Conservation (phyloP, 2,797 vertebrate species). For the Anomalospiza imberbis region DNA sequence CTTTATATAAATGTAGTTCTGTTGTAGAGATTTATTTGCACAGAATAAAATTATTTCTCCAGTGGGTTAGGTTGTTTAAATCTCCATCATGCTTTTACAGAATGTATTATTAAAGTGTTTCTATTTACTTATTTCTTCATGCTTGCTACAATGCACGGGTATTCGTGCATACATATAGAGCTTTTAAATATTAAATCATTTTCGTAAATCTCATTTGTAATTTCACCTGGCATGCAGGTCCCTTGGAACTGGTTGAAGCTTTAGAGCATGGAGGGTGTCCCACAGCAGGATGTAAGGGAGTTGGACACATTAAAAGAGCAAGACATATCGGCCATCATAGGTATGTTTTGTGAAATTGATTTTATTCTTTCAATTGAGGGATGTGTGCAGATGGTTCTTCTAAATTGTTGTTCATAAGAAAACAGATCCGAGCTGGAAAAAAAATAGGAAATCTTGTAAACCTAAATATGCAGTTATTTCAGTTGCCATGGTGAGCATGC, state of each 20-base stretch:
- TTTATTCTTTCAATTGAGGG: not conserved
- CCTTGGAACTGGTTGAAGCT: slow-evolving; percentile 79
- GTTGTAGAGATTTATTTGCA: not conserved
- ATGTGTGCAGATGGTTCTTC: not conserved
- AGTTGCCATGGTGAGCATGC: slow-evolving; percentile 61
- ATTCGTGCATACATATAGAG: not conserved
- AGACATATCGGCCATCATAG: slow-evolving; percentile 82
- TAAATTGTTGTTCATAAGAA: not conserved
- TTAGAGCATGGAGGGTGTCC: slow-evolving; percentile 81
- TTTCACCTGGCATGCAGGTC: slow-evolving; percentile 59
- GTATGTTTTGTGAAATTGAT: slow-evolving; percentile 62
- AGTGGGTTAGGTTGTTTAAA: not conserved
- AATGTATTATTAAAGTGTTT: not conserved
- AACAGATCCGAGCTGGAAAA: not conserved
- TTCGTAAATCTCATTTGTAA: not conserved
- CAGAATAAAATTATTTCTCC: not conserved
- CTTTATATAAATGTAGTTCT: not conserved
- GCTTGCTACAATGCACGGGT: not conserved
- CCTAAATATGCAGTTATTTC: slow-evolving; percentile 19
- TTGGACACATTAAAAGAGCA: slow-evolving; percentile 83
- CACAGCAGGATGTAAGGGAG: slow-evolving; percentile 81
- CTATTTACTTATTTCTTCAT: not conserved
- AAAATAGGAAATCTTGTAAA: not conserved
- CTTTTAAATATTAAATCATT: not conserved
- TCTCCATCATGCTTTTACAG: not conserved